Evolutionary conservation across 2,888 invertebrate genomes (phyloP).

Genomic region (Cetonia aurata): DNA sequence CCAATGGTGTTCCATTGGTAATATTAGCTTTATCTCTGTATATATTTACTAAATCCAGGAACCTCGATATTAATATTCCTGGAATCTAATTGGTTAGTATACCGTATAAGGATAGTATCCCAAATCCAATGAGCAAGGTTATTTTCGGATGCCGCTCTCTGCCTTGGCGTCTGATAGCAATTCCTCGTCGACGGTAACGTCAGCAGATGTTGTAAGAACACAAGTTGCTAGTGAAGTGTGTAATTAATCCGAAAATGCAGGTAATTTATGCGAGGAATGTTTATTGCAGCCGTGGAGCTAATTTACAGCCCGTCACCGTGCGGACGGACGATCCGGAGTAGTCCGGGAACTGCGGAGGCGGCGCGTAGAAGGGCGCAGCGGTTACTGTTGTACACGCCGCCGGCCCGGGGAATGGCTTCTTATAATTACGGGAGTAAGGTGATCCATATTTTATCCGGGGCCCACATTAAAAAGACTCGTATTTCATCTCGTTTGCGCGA

Average conservation of each 20-base stretch:
- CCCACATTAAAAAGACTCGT: slow-evolving; percentile 44
- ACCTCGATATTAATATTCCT: too few relatives aligned
- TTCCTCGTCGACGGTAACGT: slow-evolving; percentile 31
- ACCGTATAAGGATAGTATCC: too few relatives aligned
- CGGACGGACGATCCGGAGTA: slow-evolving; percentile 58
- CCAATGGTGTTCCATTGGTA: too few relatives aligned
- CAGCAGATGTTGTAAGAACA: slow-evolving; percentile 46
- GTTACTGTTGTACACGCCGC: slow-evolving; percentile 35
- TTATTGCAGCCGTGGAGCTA: slow-evolving; percentile 67
- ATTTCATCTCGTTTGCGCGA: slow-evolving; percentile 44
- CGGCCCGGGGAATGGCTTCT: slow-evolving; percentile 47
- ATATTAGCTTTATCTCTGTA: too few relatives aligned
- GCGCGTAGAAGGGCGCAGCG: not conserved
- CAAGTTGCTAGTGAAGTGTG: slow-evolving; percentile 66
- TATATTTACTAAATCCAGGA: too few relatives aligned
- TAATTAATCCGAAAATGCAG: slow-evolving; percentile 68
- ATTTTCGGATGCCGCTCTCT: slow-evolving; percentile 14
- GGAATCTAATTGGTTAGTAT: too few relatives aligned
- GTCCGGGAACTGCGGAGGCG: slow-evolving; percentile 28
- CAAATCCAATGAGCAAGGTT: not conserved
- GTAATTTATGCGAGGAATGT: slow-evolving; percentile 68
- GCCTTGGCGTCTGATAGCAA: slow-evolving; percentile 6
- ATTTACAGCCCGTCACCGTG: slow-evolving; percentile 67
- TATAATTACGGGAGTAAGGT: slow-evolving; percentile 46
- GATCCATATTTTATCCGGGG: slow-evolving; percentile 45